These are phyloP conservation scores for Phalacrocorax brasilianus DNA, from an alignment of 2,113 vertebrate genomes.

Conservation along the genomic window DNA sequence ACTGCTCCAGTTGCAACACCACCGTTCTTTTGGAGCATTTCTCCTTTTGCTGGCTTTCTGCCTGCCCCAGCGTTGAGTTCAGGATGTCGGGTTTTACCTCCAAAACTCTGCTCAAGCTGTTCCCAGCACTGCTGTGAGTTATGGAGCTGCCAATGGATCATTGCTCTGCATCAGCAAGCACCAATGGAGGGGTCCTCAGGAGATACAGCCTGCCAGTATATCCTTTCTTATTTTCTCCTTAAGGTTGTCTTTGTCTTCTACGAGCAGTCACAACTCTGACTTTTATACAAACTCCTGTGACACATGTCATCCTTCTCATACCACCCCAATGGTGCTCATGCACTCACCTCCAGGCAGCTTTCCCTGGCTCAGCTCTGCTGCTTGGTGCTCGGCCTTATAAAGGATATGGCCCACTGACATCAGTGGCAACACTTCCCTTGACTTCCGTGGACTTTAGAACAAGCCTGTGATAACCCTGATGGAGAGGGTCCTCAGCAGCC, in stretches of 20 bases:
- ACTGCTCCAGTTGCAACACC: background rate
- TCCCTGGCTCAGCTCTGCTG: background rate
- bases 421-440: background rate
- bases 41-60: background rate
- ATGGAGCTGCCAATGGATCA: background rate
- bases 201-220: background rate
- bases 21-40: background rate
- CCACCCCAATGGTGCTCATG: accelerated
- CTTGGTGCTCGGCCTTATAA: background rate
- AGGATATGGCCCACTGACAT: background rate
- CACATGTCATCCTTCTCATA: background rate
- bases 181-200: background rate
- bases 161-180: background rate
- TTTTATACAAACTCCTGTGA: background rate
- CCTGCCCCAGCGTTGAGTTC: background rate
- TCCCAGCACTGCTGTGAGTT: background rate
- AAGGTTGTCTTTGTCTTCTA: background rate
- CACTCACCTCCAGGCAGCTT: background rate
- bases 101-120: background rate
- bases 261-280: background rate
- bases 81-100: background rate
- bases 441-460: background rate
- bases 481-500: background rate
- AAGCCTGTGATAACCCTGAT: background rate
- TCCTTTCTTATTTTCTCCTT: background rate